These are phyloP conservation scores for Stichopus horrens DNA, from an alignment of 53 echinoderm and acorn worm species.

Conservation along the genomic window DNA sequence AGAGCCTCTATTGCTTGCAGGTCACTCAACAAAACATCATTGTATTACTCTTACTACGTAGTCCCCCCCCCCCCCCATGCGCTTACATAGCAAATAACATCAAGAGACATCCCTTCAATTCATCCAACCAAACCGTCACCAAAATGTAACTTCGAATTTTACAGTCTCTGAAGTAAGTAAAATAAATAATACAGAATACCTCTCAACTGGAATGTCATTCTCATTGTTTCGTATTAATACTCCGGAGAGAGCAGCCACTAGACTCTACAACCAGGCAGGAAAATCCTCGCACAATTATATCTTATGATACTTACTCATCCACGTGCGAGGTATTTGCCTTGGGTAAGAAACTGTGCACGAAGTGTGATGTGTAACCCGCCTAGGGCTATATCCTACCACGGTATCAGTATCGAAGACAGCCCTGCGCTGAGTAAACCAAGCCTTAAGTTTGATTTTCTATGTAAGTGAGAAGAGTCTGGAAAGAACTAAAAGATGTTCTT, in stretches of 20 bases:
- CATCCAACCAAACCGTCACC: neutral
- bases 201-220: neutral
- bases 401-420: constrained; percentile 7
- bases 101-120: no score
- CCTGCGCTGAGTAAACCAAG: neutral
- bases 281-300: neutral
- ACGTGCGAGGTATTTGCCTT: constrained; percentile 39
- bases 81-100: no score
- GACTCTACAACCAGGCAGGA: neutral
- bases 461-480: neutral
- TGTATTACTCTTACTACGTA: no score
- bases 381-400: constrained; percentile 27
- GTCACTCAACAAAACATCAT: no score
- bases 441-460: neutral
- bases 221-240: neutral
- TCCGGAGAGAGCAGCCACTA: neutral
- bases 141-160: neutral
- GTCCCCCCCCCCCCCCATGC: no score
- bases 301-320: neutral
- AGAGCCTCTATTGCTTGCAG: no score
- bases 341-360: constrained; percentile 25
- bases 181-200: neutral
- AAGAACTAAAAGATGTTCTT: neutral
- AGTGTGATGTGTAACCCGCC: constrained; percentile 26
- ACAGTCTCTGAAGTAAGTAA: neutral